phyloP scores from a whole-genome alignment of 1,140 invertebrate species.

The Papilio glaucus region DNA sequence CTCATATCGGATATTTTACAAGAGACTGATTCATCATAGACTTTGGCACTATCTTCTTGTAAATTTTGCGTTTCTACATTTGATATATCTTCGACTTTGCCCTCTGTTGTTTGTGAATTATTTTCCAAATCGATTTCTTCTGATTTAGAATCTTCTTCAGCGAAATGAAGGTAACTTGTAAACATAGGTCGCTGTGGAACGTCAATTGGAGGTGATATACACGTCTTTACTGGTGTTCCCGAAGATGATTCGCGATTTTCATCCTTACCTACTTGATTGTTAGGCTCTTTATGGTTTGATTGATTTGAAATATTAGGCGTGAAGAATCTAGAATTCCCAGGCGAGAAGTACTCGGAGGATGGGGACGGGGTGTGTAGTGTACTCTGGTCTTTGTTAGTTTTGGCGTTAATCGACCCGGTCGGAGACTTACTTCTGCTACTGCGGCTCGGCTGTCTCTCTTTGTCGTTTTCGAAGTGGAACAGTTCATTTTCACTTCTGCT shows the following conservation, averaged over 20 bases:
- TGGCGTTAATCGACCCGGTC: conserved; percentile 68
- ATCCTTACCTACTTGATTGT: conserved; percentile 47
- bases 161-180: conserved; percentile 75
- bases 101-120: conserved; percentile 46
- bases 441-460: conserved; percentile 64
- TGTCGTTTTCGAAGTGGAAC: conserved; percentile 81
- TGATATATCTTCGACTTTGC: conserved; percentile 14
- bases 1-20: conserved; percentile 95
- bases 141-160: conserved; percentile 72
- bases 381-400: conserved; percentile 56
- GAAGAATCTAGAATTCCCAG: conserved; percentile 61
- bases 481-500: conserved; percentile 77
- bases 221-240: conserved; percentile 47
- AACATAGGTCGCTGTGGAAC: conserved; percentile 76
- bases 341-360: conserved; percentile 57
- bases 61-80: background rate
- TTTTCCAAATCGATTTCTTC: conserved; percentile 61
- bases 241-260: conserved; percentile 47
- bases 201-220: conserved; percentile 71
- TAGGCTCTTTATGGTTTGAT: conserved; percentile 50
- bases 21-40: conserved; percentile 47
- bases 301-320: conserved; percentile 41
- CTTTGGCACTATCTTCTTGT: conserved; percentile 11
- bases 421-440: conserved; percentile 75
- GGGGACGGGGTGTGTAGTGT: conserved; percentile 63